These are phyloP conservation scores for Lepus americanus DNA, from an alignment of 2,113 vertebrate genomes.

Conservation along the genomic window DNA sequence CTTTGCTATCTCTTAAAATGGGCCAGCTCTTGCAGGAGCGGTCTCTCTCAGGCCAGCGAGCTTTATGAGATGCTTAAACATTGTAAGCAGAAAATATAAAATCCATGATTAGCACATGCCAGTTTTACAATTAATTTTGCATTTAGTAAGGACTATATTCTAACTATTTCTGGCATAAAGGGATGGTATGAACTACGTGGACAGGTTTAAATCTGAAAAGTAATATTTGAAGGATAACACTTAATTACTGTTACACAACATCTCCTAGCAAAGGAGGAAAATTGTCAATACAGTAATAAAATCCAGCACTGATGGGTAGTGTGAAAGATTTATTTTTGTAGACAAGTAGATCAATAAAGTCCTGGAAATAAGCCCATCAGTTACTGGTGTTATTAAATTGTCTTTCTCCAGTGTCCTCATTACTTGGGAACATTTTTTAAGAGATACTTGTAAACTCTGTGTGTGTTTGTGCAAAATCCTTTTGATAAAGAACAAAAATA, in stretches of 20 bases:
- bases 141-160: neutral
- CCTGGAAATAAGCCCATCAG: neutral
- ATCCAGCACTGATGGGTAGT: neutral
- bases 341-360: slow-evolving; percentile 21
- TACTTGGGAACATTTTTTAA: slow-evolving; percentile 20
- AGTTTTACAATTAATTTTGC: neutral
- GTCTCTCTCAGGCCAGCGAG: neutral
- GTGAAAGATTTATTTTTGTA: slow-evolving; percentile 48
- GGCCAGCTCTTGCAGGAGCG: neutral
- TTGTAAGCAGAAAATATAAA: neutral
- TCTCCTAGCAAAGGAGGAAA: neutral
- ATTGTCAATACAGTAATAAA: neutral
- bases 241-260: neutral
- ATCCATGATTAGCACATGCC: neutral
- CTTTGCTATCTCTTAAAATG: neutral
- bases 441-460: neutral
- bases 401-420: slow-evolving; percentile 24
- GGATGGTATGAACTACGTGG: neutral
- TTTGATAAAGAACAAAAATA: neutral
- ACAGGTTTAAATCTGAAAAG: neutral
- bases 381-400: slow-evolving; percentile 55
- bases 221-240: neutral
- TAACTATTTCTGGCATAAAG: neutral
- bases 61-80: neutral
- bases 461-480: neutral